These are phyloP conservation scores for Eristalis pertinax DNA, from an alignment of 2,888 invertebrate genomes.

Conservation along the genomic window DNA sequence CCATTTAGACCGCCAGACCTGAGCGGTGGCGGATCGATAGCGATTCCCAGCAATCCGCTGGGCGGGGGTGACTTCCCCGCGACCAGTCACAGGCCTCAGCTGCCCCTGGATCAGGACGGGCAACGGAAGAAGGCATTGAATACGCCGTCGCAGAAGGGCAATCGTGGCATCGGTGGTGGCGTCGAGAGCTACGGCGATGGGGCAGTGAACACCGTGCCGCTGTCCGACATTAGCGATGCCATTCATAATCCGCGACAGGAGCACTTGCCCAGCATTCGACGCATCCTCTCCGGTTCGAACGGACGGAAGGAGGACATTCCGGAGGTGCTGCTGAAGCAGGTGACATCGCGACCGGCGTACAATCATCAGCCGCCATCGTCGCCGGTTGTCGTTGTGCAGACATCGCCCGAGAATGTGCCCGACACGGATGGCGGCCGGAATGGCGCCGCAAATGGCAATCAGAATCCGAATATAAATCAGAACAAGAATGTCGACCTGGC, in stretches of 20 bases:
- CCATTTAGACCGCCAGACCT: conserved; percentile 87
- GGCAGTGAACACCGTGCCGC: conserved; percentile 52
- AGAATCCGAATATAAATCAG: conserved; percentile 77
- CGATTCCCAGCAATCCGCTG: conserved; percentile 47
- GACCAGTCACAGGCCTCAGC: conserved; percentile 58
- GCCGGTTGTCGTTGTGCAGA: conserved; percentile 76
- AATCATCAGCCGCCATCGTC: conserved; percentile 78
- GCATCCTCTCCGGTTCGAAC: conserved; percentile 92
- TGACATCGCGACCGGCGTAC: conserved; percentile 83
- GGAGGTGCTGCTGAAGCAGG: conserved; percentile 87
- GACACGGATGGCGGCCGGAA: conserved; percentile 48
- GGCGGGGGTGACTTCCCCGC: conserved; percentile 54
- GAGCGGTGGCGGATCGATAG: conserved; percentile 47
- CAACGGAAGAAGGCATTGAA: conserved; percentile 87
- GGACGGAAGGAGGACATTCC: conserved; percentile 92
- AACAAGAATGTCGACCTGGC: conserved; percentile 74
- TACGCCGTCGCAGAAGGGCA: conserved; percentile 86
- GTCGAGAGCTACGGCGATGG: conserved; percentile 58
- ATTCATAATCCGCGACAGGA: conserved; percentile 82
- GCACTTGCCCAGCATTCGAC: conserved; percentile 91
- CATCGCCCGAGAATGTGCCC: conserved; percentile 64
- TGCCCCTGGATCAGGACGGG: conserved; percentile 48
- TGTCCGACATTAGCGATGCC: conserved; percentile 74
- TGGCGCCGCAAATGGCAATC: conserved; percentile 47
- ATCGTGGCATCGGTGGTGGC: conserved; percentile 54